A percentile compares a stretch with the other conserved stretches of the same genome.
Evolutionary conservation across 2,888 invertebrate species (phyloP).

Genomic region (Trimorus sp.): DNA sequence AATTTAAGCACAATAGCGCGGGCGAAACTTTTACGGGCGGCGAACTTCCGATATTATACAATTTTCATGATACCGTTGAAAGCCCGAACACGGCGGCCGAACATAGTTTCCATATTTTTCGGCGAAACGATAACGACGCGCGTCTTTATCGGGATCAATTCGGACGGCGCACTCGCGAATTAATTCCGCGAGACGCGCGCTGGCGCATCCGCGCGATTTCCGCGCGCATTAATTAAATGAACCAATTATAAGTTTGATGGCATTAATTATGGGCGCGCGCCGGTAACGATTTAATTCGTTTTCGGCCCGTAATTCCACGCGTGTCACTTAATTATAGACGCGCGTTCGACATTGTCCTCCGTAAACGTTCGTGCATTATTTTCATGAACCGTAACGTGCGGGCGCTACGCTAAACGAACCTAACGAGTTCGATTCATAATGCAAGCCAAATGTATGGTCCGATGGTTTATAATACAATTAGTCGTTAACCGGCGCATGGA

Average conservation of each 20-base stretch:
- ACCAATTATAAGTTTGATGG: constrained; percentile 40
- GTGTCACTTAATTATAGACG: constrained; percentile 30
- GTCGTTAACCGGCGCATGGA: no score
- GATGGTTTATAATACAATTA: constrained; percentile 11
- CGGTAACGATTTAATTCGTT: constrained; percentile 25
- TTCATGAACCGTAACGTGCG: constrained; percentile 31
- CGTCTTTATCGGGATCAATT: constrained; percentile 57
- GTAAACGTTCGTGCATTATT: constrained; percentile 31
- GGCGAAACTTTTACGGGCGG: constrained; percentile 57
- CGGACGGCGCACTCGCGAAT: constrained; percentile 53
- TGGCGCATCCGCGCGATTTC: constrained; percentile 39
- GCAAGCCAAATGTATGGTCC: constrained; percentile 6
- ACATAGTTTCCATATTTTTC: constrained; percentile 61
- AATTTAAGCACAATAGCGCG: constrained; percentile 56
- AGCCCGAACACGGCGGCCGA: constrained; percentile 49
- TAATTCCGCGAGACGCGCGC: constrained; percentile 45
- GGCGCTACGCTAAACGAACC: constrained; percentile 12
- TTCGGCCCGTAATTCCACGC: constrained; percentile 19
- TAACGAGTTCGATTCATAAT: constrained; percentile 1
- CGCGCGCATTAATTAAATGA: constrained; percentile 40
- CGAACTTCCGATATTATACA: constrained; percentile 65
- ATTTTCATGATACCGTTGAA: constrained; percentile 66
- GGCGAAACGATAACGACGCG: constrained; percentile 54
- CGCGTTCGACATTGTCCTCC: constrained; percentile 34
- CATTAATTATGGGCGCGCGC: constrained; percentile 30